Evolutionary conservation across 2,888 invertebrate species (phyloP), one percentile per base, ranked within the genome.

Genomic region (Pseudoips prasinana): DNA sequence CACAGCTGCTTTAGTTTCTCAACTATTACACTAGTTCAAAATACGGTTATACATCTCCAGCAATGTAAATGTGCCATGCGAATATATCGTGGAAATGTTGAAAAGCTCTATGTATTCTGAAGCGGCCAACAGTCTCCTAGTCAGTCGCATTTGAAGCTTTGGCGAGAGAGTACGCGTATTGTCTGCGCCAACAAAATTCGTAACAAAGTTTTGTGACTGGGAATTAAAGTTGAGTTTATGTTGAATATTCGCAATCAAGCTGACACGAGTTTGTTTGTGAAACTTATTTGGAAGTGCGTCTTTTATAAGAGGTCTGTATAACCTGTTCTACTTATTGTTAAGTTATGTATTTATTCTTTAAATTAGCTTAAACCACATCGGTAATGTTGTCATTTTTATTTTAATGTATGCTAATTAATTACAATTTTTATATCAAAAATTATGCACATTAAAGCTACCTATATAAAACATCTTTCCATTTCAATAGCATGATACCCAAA

Each of bases 151-250:
- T 42, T 51, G 48, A 53, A 49, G 43, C 36, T 46, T 56, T 49
- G 34, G 37, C 33, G 55, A 29, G 42, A 38, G 30, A 48, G 52
- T 44, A 61, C 69, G 73, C 53, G 54, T 51, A 50, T 60, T 34
- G 25, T 34, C 31, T 36, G 46, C 23, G 24, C 32, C 34, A 43
- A 40, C 47, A 46, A 54, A 49, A 48, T 62, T 64, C 69, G 69
- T 57, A 52, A 53, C 46, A 66, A 77, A 76, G 75, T 76, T 75
- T 72, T 57, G 73, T 73, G 69, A 55, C 50, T 53, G 50, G 49
- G 57, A 58, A 60, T 56, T 58, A 45, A 49, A 58, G 53, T 57
- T 66, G 44, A 29, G 58, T 65, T 65, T 61, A 57, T 54, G 55
- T 49, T 42, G 41, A 59, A 54, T n/a, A n/a, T 61, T 64, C 23